Base-by-base conservation (phyloP, 2,113 vertebrate genomes). In the Actinemys pallida region DNA sequence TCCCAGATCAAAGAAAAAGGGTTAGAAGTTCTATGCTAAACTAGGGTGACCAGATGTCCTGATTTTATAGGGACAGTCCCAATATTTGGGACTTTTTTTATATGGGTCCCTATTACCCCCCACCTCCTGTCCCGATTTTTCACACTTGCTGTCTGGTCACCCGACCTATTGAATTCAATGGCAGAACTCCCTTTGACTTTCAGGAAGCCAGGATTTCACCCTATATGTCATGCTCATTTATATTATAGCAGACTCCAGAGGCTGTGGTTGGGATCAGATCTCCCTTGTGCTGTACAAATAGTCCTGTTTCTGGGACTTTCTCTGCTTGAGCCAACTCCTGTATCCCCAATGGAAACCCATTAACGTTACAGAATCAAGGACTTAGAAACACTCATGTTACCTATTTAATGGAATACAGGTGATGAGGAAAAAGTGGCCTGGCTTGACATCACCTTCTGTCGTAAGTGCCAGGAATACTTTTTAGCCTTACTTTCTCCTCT, bases 251-350 rank as follows among this genome's bases (percentile, higher is more conserved):
- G 8, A 2, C 8, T 24, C 81, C 24, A 35, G 83, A 83, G 84
- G 6, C 5, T 84, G 5, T 42, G 54, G 57, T 29, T 52, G 65
- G 35, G 89, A 87, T 12, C 47, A 5, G 1, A 29, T 87, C 76
- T 92, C 16, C 50, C 59, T 56, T 57, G 9, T 53, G 56, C 29
- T 0, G 0, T 11, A 53, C 24, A 82, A 86, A 42, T 10, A 42
- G 39, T 42, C n/a, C 69, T 22, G n/a, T 39, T 22, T 42, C 69
- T 75, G 69, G n/a, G 8, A 11, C 69, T 75, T 42, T 75, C 69
- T 75, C 8, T 75, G 19, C 19, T 84, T 82, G 27, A 82, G 47
- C 31, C 9, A 81, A n/a, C 8, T 57, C 42, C 13, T 57, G 81
- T 39, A 7, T 78, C 13, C 42, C 84, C 56, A 12, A 9, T 4